A percentile compares a stretch with the other conserved stretches of the same genome.
Evolutionary conservation across 2,888 invertebrate genomes (phyloP).

Genomic region (Hypercompe scribonia): DNA sequence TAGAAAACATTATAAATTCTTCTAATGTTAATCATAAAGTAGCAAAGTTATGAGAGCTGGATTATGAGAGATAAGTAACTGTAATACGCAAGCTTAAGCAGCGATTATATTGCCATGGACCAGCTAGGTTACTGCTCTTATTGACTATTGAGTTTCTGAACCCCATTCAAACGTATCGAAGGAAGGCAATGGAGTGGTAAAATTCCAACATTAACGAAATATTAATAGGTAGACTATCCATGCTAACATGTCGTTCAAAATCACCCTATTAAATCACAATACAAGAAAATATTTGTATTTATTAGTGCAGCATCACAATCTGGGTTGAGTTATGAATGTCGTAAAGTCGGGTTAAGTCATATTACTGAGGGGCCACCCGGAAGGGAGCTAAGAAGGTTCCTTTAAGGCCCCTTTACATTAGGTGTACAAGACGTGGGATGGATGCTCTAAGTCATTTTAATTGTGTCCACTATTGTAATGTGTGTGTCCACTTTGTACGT

Average conservation of each 20-base stretch:
- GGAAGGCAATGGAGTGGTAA: neutral
- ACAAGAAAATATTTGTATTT: slow-evolving; percentile 82
- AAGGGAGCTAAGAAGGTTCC: slow-evolving; percentile 28
- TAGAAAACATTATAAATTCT: neutral
- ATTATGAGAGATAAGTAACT: neutral
- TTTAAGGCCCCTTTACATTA: slow-evolving; percentile 13
- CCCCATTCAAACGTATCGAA: neutral
- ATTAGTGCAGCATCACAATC: slow-evolving; percentile 72
- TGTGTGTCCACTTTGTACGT: slow-evolving; percentile 11
- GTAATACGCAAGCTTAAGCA: neutral
- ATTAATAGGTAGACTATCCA: slow-evolving; percentile 50
- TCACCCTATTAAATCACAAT: slow-evolving; percentile 77
- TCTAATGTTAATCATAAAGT: neutral
- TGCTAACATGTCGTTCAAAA: slow-evolving; percentile 36
- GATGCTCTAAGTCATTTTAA: slow-evolving; percentile 20
- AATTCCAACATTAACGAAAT: neutral
- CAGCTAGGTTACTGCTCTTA: neutral
- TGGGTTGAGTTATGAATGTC: slow-evolving; percentile 78
- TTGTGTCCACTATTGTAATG: slow-evolving; percentile 12
- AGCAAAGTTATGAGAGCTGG: neutral
- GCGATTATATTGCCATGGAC: neutral
- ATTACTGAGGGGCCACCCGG: slow-evolving; percentile 74
- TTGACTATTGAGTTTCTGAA: neutral
- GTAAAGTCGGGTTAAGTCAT: slow-evolving; percentile 71
- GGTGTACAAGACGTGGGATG: slow-evolving; percentile 19